Evolutionary conservation across 92 coral and sea anemone genomes (phyloP), one percentile per base, ranked within the genome.

Genomic region (Hydrozoanthus gracilis): DNA sequence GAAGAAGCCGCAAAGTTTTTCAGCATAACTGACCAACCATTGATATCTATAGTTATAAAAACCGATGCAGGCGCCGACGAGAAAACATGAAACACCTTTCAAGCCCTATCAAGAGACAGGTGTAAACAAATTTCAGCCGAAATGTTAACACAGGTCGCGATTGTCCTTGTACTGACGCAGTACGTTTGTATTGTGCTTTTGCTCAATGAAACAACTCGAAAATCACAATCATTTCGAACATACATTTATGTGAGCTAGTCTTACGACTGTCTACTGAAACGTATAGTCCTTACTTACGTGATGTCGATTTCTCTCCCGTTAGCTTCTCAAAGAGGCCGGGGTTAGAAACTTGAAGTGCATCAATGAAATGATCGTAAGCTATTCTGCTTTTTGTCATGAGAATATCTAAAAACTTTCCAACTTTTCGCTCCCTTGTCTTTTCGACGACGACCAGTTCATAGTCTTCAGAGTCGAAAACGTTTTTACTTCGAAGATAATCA

Each of bases 401-500:
- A 35, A 93, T 71, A 67, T 93, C 96, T 46, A 93, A 83, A 45
- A 93, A 91, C 73, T 91, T 93, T 9, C 96, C 91, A n/a, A 91
- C 91, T 71, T 87, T 91, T 10, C 72, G 89, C 67, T 90, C 88
- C 6, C 94, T 51, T 0, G 96, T 93, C 55, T 88, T 91, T 86
- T 93, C 96, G 4, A 85, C 86, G 39, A 91, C 71, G 67, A 93
- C 91, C 49, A 91, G 50, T 11, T 93, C 96, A 61, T 93, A 91
- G 16, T 93, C 96, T 46, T 88, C 90, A 2, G 89, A 76, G 52
- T 93, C 96, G 46, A 93, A 86, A 4, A 89, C 90, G 18, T 84
- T 88, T 82, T 93, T 93, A 75, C 93, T 91, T 15, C 96, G 84
- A 9, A 93, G 92, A 52, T 93, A 93, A 50, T 93, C 96, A 51